Evolutionary conservation across 2,888 invertebrate genomes (phyloP).

Genomic region (Oxycera nigricornis): DNA sequence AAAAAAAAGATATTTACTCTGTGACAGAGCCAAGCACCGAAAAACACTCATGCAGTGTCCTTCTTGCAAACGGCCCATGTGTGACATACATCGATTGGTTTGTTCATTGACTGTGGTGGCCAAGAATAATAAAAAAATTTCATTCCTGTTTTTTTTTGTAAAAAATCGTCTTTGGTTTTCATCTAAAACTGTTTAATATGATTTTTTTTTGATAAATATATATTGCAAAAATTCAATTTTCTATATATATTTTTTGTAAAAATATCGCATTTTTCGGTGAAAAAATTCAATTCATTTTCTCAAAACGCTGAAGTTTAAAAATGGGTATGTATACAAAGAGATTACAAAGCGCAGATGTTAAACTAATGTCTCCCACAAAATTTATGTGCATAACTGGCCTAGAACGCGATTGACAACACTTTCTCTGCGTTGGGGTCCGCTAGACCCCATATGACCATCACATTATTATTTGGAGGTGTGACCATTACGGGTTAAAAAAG

Average conservation of each 20-base stretch:
- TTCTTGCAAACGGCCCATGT: neutral
- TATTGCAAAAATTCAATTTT: neutral
- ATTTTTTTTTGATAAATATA: neutral
- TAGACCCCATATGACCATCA: neutral
- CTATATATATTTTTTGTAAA: neutral
- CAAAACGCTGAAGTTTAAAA: neutral
- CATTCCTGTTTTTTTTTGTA: neutral
- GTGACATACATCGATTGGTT: neutral
- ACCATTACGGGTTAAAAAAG: constrained; percentile 6
- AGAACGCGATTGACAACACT: neutral
- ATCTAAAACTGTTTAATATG: neutral
- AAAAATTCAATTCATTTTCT: neutral
- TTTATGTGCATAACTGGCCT: constrained; percentile 2
- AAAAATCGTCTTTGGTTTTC: neutral
- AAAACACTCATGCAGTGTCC: neutral
- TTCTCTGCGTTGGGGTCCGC: neutral
- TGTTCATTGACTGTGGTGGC: neutral
- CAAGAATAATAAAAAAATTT: neutral
- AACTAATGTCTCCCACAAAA: neutral
- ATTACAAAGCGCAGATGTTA: neutral
- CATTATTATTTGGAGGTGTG: neutral
- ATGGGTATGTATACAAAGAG: neutral
- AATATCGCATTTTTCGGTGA: neutral
- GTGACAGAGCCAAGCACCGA: neutral
- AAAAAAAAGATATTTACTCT: neutral